Evolutionary conservation across 2,888 invertebrate genomes (phyloP).

Genomic region (Arctia plantaginis): DNA sequence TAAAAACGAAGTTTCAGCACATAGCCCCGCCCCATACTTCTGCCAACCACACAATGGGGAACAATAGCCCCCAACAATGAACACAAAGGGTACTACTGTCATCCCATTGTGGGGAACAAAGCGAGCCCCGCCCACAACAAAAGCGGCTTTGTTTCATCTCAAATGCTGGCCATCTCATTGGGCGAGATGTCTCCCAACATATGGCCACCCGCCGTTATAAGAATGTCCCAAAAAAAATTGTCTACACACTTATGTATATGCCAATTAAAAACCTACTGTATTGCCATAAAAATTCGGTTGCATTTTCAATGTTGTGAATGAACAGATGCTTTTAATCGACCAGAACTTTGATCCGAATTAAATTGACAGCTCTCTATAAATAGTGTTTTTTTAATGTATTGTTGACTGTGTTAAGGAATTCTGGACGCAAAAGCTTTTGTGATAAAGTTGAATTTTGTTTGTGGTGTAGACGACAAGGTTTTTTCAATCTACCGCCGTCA

Average conservation of each 20-base stretch:
- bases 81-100: constrained; percentile 79
- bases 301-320: constrained; percentile 35
- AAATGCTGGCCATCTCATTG: constrained; percentile 66
- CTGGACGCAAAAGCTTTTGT: neutral
- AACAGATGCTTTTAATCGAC: constrained; percentile 70
- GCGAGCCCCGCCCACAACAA: constrained; percentile 75
- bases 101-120: constrained; percentile 83
- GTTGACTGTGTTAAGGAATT: constrained; percentile 19
- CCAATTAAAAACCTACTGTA: constrained; percentile 14
- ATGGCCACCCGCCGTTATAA: constrained; percentile 64
- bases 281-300: constrained; percentile 16
- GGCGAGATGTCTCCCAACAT: constrained; percentile 57
- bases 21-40: constrained; percentile 56
- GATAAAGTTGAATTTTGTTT: constrained; percentile 18
- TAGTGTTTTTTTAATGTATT: constrained; percentile 53
- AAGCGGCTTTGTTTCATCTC: constrained; percentile 82
- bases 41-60: constrained; percentile 57
- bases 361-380: constrained; percentile 76
- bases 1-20: constrained; percentile 65
- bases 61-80: constrained; percentile 74
- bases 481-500: constrained; percentile 37
- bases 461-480: constrained; percentile 15
- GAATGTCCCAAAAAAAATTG: constrained; percentile 67
- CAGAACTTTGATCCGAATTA: constrained; percentile 70
- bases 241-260: constrained; percentile 45